phyloP scores from a whole-genome alignment of 2,797 vertebrate species.

The Cryptoprocta ferox region DNA sequence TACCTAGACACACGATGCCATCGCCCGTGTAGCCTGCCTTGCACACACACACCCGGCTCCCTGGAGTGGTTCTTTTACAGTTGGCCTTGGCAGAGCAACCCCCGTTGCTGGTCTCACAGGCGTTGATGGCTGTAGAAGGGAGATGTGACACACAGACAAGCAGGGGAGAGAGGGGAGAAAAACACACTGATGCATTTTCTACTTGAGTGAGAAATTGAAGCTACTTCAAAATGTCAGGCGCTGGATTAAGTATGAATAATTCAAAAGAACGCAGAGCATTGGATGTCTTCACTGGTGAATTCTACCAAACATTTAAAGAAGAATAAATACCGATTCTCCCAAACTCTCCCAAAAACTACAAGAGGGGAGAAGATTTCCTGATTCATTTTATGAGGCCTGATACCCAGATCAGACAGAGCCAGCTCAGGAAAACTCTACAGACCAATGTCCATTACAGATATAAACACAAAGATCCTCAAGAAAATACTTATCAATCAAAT shows the following conservation, averaged over 20 bases:
- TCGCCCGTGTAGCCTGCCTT: conserved; percentile 89
- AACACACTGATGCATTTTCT: background rate
- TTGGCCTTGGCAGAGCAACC: conserved; percentile 91
- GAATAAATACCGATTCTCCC: background rate
- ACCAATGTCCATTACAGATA: background rate
- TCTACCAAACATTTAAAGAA: background rate
- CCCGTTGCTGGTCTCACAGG: conserved; percentile 89
- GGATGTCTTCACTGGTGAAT: background rate
- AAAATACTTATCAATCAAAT: background rate
- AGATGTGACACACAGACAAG: background rate
- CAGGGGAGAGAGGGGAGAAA: background rate
- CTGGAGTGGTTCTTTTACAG: conserved; percentile 92
- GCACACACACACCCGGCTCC: conserved; percentile 90
- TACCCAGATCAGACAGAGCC: background rate
- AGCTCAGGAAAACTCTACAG: background rate
- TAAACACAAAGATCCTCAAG: background rate
- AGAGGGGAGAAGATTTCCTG: background rate
- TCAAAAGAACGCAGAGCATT: background rate
- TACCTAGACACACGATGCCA: conserved; percentile 93
- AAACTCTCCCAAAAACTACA: background rate
- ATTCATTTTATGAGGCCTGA: background rate
- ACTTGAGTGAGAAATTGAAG: background rate
- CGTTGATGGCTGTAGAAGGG: conserved; percentile 87
- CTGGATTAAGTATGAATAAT: background rate
- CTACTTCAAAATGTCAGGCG: background rate